Base-by-base conservation (phyloP, 2,888 invertebrate species). In the Drosophila austrosaltans region DNA sequence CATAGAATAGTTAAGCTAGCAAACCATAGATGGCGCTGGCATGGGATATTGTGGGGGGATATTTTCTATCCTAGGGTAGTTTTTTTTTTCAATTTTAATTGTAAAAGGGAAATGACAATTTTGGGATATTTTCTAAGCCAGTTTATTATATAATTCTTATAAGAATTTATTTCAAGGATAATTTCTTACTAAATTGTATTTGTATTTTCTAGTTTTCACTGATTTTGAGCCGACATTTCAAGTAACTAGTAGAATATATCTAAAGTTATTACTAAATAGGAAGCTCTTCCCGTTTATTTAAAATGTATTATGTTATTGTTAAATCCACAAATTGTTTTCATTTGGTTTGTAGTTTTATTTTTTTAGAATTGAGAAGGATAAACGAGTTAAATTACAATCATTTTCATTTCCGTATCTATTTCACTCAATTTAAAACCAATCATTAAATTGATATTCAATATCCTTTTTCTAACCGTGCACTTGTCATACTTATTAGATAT, bases 1-100 rank as follows among this genome's bases (percentile, higher is more conserved):
- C 20, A 12, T 25, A 61, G 62, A 67, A 48, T 48, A 25, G n/a
- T 66, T 53, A 48, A 44, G 64, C 75, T 73, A 80, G 65, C 73
- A 57, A 42, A 5, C 78, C 36, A 77, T 79, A 89, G 89, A 79
- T 86, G 90, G 80, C 90, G 89, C 79, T 48, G 58, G 22, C 32
- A 54, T 40, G 42, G 30, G 16, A 25, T 25, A 10, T 53, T 36
- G 7, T 63, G 70, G 36, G 10, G 40, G 54, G 16, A 16, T 16
- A 53, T 71, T 61, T 48, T 10, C 20, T 22, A 22, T 8, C 7
- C 6, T 67, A 40, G 59, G 53, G 32, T 53, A 36, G 36, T 22
- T 56, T 16, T 16, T 16, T 16, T 16, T 5, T 16, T 40, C 25
- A 54, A 40, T 28, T 54, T 8, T 53, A 7, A 28, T 53, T 62